Evolutionary conservation across 2,113 vertebrate genomes (phyloP), one percentile per base, ranked within the genome.

Genomic region (Silurus asotus): DNA sequence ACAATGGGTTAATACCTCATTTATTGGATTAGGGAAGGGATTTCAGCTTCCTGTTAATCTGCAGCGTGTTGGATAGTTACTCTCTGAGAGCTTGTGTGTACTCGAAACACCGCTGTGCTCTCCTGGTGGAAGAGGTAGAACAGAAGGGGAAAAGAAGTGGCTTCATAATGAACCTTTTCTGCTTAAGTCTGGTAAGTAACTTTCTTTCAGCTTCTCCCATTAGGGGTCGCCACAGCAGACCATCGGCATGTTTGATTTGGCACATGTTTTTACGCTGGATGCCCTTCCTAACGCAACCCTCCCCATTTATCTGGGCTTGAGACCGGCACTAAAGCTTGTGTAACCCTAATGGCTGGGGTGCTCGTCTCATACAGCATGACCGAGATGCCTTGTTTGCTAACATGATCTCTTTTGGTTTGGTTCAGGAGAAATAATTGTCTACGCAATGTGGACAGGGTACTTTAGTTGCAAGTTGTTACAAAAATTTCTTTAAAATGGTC

Each of bases 1-100:
- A 67, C 61, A 53, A 45, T 45, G 28, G 51, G 10, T 55, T 81
- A 49, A 67, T 83, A 91, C 92, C 92, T 93, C 94, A 93, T 96
- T 95, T 96, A 94, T 92, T 95, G 96, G 96, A 97, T 98, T 97
- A 98, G 84, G 93, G 87, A 88, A 94, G 94, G 97, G 96, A 97
- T 97, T 98, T 95, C 94, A 92, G 94, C 93, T 89, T 90, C 92
- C 92, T 11, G 90, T 95, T 97, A 97, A 96, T 95, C 96, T 94
- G 94, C 49, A 81, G 86, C 90, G 91, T 89, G 93, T 87, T 90
- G 92, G 93, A 86, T 90, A 93, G 90, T 78, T 87, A 86, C 91
- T 87, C 86, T 91, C 88, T 86, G 91, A 90, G 83, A 91, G 86
- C 70, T 83, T 28, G 55, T 19, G 76, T 58, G 74, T 55, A 9